phyloP scores from a whole-genome alignment of 2,113 vertebrate genomes.

The Lepus europaeus region DNA sequence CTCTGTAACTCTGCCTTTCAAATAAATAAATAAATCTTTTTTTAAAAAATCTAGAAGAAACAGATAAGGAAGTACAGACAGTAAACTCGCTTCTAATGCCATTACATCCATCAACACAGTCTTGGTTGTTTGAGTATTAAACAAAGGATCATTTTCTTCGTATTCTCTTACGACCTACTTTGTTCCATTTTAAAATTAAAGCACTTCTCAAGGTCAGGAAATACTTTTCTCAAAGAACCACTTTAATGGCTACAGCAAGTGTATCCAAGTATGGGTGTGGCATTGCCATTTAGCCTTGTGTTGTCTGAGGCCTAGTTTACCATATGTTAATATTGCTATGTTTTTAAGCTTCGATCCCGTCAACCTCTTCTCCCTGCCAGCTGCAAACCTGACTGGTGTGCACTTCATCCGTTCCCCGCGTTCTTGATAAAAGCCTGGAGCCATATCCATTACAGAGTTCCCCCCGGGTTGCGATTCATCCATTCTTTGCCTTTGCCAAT shows the following conservation, averaged over 20 bases:
- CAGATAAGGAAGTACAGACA: neutral
- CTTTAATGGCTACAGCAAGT: neutral
- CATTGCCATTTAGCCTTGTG: neutral
- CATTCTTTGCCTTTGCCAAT: neutral
- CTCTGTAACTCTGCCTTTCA: too few relatives aligned
- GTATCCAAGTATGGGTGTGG: neutral
- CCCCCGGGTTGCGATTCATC: neutral
- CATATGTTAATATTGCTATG: neutral
- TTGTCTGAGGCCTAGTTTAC: neutral
- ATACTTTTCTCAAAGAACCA: neutral
- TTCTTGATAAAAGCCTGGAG: neutral
- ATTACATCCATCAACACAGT: neutral
- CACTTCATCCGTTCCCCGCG: neutral
- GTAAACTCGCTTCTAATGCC: neutral
- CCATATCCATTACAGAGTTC: neutral
- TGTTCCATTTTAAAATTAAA: conserved; percentile 34
- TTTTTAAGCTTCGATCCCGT: neutral
- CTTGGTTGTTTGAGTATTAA: neutral
- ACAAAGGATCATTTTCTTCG: neutral
- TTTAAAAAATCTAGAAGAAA: neutral
- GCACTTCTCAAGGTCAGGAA: neutral
- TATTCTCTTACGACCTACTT: neutral
- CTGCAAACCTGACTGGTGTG: neutral
- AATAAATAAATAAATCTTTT: neutral
- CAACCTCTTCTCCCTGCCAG: neutral